These are phyloP conservation scores for Drosophila cracens DNA, from an alignment of 2,888 invertebrate genomes.

Conservation along the genomic window DNA sequence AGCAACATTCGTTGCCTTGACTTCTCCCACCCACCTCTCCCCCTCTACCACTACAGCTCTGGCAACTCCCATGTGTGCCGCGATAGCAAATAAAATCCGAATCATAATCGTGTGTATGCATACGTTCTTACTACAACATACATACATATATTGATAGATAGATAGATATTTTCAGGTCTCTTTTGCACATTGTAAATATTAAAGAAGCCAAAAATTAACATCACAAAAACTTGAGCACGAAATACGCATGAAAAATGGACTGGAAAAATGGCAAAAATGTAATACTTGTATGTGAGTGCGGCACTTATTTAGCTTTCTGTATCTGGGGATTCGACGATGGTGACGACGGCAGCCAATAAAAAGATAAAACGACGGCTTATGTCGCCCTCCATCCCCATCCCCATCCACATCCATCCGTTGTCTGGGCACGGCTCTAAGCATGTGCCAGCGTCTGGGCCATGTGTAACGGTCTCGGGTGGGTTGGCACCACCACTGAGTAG, in stretches of 20 bases:
- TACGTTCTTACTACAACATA: slow-evolving; percentile 7
- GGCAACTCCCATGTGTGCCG: slow-evolving; percentile 37
- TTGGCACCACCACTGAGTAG: slow-evolving; percentile 27
- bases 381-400: slow-evolving; percentile 10
- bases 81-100: slow-evolving; percentile 36
- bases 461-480: slow-evolving; percentile 50
- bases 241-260: slow-evolving; percentile 54
- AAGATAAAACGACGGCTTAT: slow-evolving; percentile 65
- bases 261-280: slow-evolving; percentile 46
- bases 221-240: slow-evolving; percentile 5
- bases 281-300: slow-evolving; percentile 46
- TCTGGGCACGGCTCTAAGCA: slow-evolving; percentile 20
- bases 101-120: slow-evolving; percentile 27
- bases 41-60: background rate
- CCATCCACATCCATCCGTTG: background rate
- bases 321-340: slow-evolving; percentile 41
- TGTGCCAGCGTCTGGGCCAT: slow-evolving; percentile 48
- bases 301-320: slow-evolving; percentile 45
- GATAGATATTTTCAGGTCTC: background rate
- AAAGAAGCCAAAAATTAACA: slow-evolving; percentile 40
- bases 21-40: slow-evolving; percentile 1
- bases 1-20: slow-evolving; percentile 53
- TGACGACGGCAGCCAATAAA: slow-evolving; percentile 66
- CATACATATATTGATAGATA: background rate
- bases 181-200: slow-evolving; percentile 61